Evolutionary conservation across 2,113 vertebrate species (phyloP), one percentile per base, ranked within the genome.

Genomic region (Riparia riparia): DNA sequence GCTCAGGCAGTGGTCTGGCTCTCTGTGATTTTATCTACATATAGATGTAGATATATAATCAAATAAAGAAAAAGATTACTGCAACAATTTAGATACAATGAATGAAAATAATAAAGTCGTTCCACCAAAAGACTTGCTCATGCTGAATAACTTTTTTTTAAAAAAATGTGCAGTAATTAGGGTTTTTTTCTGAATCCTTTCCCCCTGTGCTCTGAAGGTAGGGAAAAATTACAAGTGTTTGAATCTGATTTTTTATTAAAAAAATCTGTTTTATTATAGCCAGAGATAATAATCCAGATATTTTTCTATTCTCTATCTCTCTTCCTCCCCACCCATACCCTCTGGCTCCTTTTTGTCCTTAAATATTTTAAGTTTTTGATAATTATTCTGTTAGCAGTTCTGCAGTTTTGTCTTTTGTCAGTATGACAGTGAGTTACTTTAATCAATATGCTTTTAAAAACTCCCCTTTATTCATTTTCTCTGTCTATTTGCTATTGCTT

Each of bases 241-340:
- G 8, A 86, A 47, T 3, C 4, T 26, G 34, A 42, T 34, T 68
- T 50, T 82, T 34, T 24, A 34, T 34, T 58, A 10, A 34, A 37
- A 37, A 53, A 34, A 32, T 26, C 7, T 34, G 1, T 71, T 65
- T 87, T 2, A 12, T 60, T 90, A 29, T 39, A 68, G 2, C 2
- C 9, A 63, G n/a, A 54, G 12, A 42, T 24, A 50, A 5, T 25
- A 54, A 63, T 10, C 6, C 15, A 58, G 22, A 19, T 57, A 19
- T 31, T 11, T 71, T 4, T 53, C 2, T 21, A 25, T 28, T 32
- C 14, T 57, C 9, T 47, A 13, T 49, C 9, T 56, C 24, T n/a
- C 4, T 22, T 61, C 12, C 7, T 6, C 3, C 8, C 5, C 3
- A 25, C 6, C 10, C 7, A 26, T 16, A 13, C 1, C 0, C 3